These are phyloP conservation scores for Xiphophorus maculatus DNA, from an alignment of 2,113 vertebrate genomes.

Conservation along the genomic window DNA sequence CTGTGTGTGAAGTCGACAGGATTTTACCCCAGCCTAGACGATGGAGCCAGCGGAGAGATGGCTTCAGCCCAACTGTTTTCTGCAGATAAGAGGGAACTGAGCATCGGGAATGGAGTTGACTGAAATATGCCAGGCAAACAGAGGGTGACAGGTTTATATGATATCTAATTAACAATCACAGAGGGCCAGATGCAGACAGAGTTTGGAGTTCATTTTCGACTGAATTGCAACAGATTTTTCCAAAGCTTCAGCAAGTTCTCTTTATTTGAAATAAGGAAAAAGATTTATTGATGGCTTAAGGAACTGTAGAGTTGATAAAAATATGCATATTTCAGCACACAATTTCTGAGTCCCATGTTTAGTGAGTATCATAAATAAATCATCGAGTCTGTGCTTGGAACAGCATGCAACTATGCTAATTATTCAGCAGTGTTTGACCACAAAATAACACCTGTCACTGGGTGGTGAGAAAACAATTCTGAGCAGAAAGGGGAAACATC, in stretches of 20 bases:
- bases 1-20: slow-evolving; percentile 66
- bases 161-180: slow-evolving; percentile 76
- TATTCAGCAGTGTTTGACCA: slow-evolving; percentile 14
- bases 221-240: slow-evolving; percentile 28
- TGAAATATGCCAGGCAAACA: slow-evolving; percentile 67
- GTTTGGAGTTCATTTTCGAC: slow-evolving; percentile 47
- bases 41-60: slow-evolving; percentile 66
- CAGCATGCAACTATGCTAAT: not conserved
- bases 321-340: not conserved
- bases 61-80: slow-evolving; percentile 75
- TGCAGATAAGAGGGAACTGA: slow-evolving; percentile 70
- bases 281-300: not conserved
- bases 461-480: slow-evolving; percentile 24
- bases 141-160: slow-evolving; percentile 57
- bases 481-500: slow-evolving; percentile 8
- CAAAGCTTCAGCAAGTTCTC: slow-evolving; percentile 17
- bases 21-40: slow-evolving; percentile 47
- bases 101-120: slow-evolving; percentile 60
- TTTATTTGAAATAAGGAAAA: not conserved
- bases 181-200: slow-evolving; percentile 48
- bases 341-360: not conserved
- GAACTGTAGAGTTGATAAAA: not conserved
- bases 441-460: slow-evolving; percentile 37
- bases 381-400: slow-evolving; percentile 11
- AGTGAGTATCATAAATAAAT: not conserved